A percentile compares a stretch with the other conserved stretches of the same genome.
Evolutionary conservation across 1,140 invertebrate genomes (phyloP).

Genomic region (Coelopa frigida): DNA sequence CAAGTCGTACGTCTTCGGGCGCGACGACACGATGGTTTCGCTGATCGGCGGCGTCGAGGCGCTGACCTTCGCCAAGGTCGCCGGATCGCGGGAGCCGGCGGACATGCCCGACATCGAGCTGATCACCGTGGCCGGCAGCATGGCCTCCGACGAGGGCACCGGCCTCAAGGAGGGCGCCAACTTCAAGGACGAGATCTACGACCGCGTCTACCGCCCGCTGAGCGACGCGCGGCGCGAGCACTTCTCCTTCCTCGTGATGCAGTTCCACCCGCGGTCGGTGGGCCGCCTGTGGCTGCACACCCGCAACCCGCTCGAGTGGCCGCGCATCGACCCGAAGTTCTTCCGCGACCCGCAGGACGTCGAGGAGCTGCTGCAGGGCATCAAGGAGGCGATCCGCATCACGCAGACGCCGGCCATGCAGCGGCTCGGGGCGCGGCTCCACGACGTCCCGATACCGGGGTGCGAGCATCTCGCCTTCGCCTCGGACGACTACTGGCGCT

Average conservation of each 20-base stretch:
- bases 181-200: constrained; percentile 53
- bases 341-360: constrained; percentile 56
- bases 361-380: constrained; percentile 57
- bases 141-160: constrained; percentile 58
- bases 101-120: constrained; percentile 58
- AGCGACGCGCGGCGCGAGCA: constrained; percentile 48
- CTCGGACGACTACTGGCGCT: constrained; percentile 66
- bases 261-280: constrained; percentile 65
- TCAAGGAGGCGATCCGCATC: constrained; percentile 57
- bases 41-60: constrained; percentile 55
- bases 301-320: constrained; percentile 65
- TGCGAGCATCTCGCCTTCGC: constrained; percentile 52
- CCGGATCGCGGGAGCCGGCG: constrained; percentile 47
- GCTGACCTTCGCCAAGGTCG: constrained; percentile 57
- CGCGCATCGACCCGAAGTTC: constrained; percentile 69
- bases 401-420: constrained; percentile 54
- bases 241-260: constrained; percentile 62
- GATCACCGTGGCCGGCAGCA: constrained; percentile 49
- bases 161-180: constrained; percentile 50
- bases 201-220: constrained; percentile 52
- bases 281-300: constrained; percentile 60
- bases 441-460: constrained; percentile 53
- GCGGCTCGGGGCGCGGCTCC: constrained; percentile 45
- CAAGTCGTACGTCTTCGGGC: constrained; percentile 22
- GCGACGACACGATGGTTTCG: constrained; percentile 26